Conservation (phyloP, 2,113 vertebrate genomes). For the Otocyon megalotis region DNA sequence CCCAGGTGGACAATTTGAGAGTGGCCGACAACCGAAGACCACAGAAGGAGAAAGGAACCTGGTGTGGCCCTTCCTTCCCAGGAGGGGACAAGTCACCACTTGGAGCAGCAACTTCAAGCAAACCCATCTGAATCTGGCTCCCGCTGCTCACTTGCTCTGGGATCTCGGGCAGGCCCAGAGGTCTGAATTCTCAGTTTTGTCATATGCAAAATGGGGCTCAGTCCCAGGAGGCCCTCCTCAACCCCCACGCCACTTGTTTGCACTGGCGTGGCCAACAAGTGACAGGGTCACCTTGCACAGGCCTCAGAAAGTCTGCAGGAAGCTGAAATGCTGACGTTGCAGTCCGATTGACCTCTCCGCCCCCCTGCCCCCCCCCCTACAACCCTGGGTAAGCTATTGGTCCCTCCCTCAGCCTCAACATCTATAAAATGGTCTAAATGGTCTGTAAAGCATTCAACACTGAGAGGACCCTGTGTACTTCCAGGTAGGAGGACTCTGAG, state of each 20-base stretch:
- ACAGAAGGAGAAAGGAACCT: background rate
- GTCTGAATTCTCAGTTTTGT: background rate
- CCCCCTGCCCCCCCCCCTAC: background rate
- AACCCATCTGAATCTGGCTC: background rate
- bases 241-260: background rate
- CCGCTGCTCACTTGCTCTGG: background rate
- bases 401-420: background rate
- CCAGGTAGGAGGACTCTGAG: background rate
- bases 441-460: background rate
- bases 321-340: background rate
- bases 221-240: background rate
- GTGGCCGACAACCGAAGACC: background rate
- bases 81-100: fast-evolving
- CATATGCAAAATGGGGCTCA: background rate
- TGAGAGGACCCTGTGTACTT: background rate
- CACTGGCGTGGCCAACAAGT: background rate
- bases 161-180: background rate
- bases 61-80: fast-evolving
- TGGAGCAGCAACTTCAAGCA: fast-evolving
- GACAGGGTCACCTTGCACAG: background rate
- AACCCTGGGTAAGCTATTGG: background rate
- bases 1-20: constrained; percentile 2
- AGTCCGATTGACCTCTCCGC: no score
- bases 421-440: background rate
- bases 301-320: background rate